Conservation (phyloP, 1,140 invertebrate genomes). For the Monomorium pharaonis region DNA sequence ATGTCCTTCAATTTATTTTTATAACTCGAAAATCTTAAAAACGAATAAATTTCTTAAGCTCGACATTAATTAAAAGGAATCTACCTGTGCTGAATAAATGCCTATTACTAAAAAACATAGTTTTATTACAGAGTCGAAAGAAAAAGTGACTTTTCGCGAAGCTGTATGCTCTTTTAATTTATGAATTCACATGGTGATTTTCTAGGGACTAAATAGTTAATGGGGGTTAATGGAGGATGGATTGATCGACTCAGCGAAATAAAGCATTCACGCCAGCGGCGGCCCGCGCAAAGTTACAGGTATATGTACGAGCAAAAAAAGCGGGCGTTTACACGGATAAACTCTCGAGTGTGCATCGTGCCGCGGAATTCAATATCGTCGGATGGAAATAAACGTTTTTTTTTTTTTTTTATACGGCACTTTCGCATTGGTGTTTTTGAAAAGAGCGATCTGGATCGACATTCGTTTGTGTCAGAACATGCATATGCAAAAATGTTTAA, state of each 20-base stretch:
- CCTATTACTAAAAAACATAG: background rate
- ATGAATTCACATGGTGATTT: background rate
- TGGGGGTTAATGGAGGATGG: slow-evolving; percentile 7
- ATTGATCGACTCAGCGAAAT: slow-evolving; percentile 30
- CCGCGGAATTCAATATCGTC: slow-evolving; percentile 45
- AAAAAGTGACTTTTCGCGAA: background rate
- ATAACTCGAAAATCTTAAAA: no score
- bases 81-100: no score
- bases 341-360: slow-evolving; percentile 41
- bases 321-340: slow-evolving; percentile 28
- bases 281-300: slow-evolving; percentile 11
- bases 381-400: slow-evolving; percentile 38
- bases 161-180: background rate
- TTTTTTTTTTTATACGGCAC: slow-evolving; percentile 21
- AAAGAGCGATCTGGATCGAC: background rate
- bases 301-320: slow-evolving; percentile 38
- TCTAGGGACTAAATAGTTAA: slow-evolving; percentile 1
- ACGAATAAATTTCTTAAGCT: background rate
- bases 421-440: background rate
- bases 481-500: background rate
- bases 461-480: background rate
- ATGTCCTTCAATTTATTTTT: background rate
- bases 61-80: background rate
- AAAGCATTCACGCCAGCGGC: background rate
- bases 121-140: background rate